phyloP scores from a whole-genome alignment of 2,113 vertebrate species.

The Leptobrachium ailaonicum region DNA sequence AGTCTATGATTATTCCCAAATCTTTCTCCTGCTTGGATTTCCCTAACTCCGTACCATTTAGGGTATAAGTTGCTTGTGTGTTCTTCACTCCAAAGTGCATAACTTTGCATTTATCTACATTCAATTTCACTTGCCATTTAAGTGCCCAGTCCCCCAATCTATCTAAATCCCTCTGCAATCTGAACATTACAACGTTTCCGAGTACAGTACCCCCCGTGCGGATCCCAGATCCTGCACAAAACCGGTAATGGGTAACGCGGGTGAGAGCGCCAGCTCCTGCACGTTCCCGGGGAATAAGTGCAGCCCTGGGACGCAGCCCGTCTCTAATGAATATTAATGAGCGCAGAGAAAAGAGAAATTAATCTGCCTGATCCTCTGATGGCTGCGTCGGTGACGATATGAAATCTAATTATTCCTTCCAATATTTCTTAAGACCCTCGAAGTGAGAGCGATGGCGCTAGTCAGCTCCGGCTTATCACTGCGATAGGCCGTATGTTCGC shows the following conservation, averaged over 20 bases:
- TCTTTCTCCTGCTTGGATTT: too few relatives aligned
- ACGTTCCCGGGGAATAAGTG: background rate
- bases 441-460: constrained; percentile 66
- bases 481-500: constrained; percentile 54
- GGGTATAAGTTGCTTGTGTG: too few relatives aligned
- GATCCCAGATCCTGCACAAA: too few relatives aligned
- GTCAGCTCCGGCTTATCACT: constrained; percentile 66
- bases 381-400: constrained; percentile 89
- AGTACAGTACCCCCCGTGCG: background rate
- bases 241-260: too few relatives aligned
- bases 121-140: too few relatives aligned
- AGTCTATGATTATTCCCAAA: too few relatives aligned
- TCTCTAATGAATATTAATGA: constrained; percentile 96
- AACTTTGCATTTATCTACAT: too few relatives aligned
- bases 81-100: too few relatives aligned
- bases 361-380: constrained; percentile 94
- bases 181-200: background rate
- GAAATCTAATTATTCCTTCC: constrained; percentile 98
- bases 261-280: too few relatives aligned
- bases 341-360: constrained; percentile 68
- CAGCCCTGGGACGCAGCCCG: background rate
- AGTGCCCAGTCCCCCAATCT: too few relatives aligned
- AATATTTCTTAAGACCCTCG: constrained; percentile 85
- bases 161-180: background rate
- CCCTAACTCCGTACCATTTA: too few relatives aligned